Evolutionary conservation across 2,113 vertebrate species (phyloP).

Genomic region (Pangasianodon hypophthalmus): DNA sequence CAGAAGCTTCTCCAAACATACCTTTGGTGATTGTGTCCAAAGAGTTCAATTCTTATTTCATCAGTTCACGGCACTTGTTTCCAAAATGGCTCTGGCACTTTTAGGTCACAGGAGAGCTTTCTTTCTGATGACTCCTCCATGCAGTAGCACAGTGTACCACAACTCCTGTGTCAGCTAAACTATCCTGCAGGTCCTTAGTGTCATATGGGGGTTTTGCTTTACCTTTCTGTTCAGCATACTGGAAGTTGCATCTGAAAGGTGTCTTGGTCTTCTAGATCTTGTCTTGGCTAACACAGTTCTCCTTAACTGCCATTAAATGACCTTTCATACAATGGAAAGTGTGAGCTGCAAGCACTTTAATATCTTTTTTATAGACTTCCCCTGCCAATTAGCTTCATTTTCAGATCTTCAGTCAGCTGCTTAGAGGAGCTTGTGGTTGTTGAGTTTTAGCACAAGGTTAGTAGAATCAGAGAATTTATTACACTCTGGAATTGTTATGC

Average conservation of each 20-base stretch:
- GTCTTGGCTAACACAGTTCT: background rate
- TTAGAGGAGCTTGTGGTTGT: background rate
- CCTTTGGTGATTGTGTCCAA: background rate
- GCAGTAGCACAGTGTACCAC: background rate
- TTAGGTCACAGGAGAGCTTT: background rate
- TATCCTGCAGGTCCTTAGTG: background rate
- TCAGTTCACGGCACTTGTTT: background rate
- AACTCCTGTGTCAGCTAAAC: background rate
- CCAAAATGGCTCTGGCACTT: background rate
- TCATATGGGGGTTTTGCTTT: background rate
- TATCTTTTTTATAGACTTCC: slow-evolving; percentile 4
- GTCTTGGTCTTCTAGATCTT: background rate
- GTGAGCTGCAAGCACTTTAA: background rate
- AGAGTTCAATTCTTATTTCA: background rate
- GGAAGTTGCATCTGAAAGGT: background rate
- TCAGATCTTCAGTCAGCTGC: background rate
- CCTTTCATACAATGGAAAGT: background rate
- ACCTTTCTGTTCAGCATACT: background rate
- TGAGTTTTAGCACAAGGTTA: background rate
- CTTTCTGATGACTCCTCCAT: background rate
- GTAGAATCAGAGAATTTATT: background rate
- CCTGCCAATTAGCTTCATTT: background rate
- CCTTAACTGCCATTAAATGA: background rate
- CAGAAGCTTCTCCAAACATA: background rate
- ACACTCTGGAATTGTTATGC: background rate